These are phyloP conservation scores for Phaethornis superciliosus DNA, from an alignment of 2,113 vertebrate genomes.

Conservation along the genomic window DNA sequence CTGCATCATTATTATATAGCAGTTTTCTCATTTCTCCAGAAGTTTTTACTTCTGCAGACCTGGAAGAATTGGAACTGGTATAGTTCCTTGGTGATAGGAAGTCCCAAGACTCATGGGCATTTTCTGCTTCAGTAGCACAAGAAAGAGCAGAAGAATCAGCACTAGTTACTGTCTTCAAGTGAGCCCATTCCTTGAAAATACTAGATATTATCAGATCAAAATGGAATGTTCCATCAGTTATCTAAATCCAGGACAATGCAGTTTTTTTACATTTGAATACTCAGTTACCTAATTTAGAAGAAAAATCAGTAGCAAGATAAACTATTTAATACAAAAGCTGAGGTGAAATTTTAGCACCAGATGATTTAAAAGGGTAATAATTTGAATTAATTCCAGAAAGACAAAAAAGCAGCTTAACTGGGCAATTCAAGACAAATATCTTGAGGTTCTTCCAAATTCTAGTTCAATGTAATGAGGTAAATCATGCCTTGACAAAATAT, in stretches of 20 bases:
- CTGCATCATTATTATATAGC: neutral
- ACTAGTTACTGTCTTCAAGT: neutral
- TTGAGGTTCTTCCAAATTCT: neutral
- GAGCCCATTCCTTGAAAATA: neutral
- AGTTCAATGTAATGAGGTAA: neutral
- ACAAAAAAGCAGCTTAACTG: neutral
- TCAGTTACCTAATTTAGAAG: neutral
- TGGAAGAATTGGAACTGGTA: neutral
- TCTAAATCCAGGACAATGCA: neutral
- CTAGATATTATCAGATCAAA: neutral
- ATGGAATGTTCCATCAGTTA: neutral
- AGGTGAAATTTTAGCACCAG: neutral
- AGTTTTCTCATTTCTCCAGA: neutral
- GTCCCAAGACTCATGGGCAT: neutral
- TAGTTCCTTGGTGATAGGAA: neutral
- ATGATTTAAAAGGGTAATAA: neutral
- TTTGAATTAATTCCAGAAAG: neutral
- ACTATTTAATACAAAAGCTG: neutral
- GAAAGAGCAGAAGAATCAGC: neutral
- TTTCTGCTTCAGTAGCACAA: neutral
- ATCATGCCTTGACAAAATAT: neutral
- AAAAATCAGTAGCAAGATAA: neutral
- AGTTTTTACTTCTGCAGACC: neutral
- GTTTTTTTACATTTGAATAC: neutral
- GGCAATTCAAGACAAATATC: neutral